A percentile compares a stretch with the other conserved stretches of the same genome.
These are phyloP conservation scores for Gryllus bimaculatus DNA, from an alignment of 1,140 invertebrate species.

Conservation along the genomic window DNA sequence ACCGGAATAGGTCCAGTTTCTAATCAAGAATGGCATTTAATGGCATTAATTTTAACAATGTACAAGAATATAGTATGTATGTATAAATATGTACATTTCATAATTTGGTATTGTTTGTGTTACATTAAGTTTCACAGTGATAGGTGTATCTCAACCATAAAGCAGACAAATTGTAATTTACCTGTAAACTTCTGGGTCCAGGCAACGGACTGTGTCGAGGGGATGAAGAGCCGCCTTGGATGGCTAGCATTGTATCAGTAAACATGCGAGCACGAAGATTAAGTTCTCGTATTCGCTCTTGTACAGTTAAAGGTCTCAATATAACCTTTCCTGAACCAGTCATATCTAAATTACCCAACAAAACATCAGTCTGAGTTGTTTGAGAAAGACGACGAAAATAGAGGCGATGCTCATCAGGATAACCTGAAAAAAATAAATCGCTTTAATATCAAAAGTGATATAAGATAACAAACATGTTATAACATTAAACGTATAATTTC, in stretches of 20 bases:
- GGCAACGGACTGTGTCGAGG: conserved; percentile 29
- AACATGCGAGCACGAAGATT: conserved; percentile 43
- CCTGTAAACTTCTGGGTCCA: conserved; percentile 38
- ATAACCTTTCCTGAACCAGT: conserved; percentile 32
- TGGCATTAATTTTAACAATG: too few relatives aligned
- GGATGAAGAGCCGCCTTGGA: conserved; percentile 32
- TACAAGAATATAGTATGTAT: too few relatives aligned
- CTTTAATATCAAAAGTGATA: not conserved
- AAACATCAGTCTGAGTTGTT: conserved; percentile 42
- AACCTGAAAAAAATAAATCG: conserved; percentile 26
- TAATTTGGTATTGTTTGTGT: too few relatives aligned
- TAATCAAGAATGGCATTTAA: too few relatives aligned
- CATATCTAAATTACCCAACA: conserved; percentile 38
- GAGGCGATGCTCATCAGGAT: conserved; percentile 33
- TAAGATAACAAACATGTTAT: not conserved
- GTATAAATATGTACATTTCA: too few relatives aligned
- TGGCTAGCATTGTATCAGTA: conserved; percentile 41
- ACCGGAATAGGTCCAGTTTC: too few relatives aligned
- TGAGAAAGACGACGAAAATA: conserved; percentile 41
- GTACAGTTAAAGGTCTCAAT: conserved; percentile 37
- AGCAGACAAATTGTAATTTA: conserved; percentile 15
- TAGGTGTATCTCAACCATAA: too few relatives aligned
- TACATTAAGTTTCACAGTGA: too few relatives aligned
- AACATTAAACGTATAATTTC: not conserved
- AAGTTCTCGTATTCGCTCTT: conserved; percentile 42